Percentiles rank a stretch among this genome's conserved stretches.
Evolutionary conservation across 2,113 vertebrate species (phyloP).

Genomic region (Columbina picui): DNA sequence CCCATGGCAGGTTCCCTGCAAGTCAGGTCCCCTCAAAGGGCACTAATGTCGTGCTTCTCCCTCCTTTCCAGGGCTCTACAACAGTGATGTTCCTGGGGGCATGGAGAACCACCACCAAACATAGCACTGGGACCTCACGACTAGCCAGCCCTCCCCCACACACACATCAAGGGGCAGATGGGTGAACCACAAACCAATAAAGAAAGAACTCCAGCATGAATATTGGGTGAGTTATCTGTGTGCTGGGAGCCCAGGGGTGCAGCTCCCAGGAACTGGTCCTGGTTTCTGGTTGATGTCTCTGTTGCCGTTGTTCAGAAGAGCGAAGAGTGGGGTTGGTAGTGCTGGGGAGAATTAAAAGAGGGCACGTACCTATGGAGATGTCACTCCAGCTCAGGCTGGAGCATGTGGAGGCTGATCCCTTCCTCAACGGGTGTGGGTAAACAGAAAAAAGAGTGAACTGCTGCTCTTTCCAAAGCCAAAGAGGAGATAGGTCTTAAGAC

Average conservation of each 20-base stretch:
- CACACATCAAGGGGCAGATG: neutral
- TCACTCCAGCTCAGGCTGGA: neutral
- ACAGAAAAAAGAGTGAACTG: neutral
- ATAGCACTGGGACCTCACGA: conserved; percentile 43
- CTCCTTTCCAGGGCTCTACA: conserved; percentile 77
- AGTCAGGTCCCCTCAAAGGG: conserved; percentile 70
- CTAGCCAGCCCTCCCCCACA: neutral
- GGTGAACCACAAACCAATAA: neutral
- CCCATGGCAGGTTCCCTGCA: conserved; percentile 14
- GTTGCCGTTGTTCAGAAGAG: neutral
- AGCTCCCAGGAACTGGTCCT: neutral
- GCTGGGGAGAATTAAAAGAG: neutral
- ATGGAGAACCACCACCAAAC: conserved; percentile 73
- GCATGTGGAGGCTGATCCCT: neutral
- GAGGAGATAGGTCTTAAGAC: neutral
- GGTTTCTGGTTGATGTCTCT: neutral
- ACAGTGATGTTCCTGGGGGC: conserved; percentile 72
- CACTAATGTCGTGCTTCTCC: conserved; percentile 35
- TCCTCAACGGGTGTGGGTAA: neutral
- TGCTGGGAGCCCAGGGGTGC: rapidly evolving
- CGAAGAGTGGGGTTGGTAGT: neutral
- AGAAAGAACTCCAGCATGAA: neutral
- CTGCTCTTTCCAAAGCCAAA: neutral
- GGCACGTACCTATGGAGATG: neutral
- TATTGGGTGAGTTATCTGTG: neutral